Conservation (phyloP, 2,797 vertebrate genomes). For the Pseudotriccus pelzelni region DNA sequence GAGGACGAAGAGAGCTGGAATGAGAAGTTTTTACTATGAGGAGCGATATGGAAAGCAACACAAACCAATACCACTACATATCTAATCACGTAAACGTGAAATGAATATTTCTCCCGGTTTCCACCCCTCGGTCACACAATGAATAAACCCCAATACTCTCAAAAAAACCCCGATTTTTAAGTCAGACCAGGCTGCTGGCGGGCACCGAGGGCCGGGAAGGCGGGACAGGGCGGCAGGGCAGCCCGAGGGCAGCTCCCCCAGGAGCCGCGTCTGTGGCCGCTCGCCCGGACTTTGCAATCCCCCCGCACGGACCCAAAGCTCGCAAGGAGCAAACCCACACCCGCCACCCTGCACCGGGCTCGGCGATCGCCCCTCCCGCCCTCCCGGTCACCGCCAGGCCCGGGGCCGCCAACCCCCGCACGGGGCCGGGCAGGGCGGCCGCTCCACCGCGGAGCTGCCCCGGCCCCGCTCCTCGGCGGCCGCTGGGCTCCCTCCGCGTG, state of each 20-base stretch:
- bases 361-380: neutral
- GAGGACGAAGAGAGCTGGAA: neutral
- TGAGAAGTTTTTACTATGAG: neutral
- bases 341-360: neutral
- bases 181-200: neutral
- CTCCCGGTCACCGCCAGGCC: neutral
- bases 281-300: accelerated
- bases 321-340: neutral
- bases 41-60: neutral
- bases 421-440: neutral
- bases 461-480: neutral
- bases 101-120: neutral
- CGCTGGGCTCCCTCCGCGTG: neutral
- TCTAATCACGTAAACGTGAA: neutral
- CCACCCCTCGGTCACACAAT: accelerated
- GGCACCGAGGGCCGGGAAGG: neutral
- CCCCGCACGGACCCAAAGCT: accelerated
- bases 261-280: neutral
- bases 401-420: neutral
- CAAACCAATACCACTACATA: neutral
- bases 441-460: neutral
- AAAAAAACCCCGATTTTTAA: accelerated
- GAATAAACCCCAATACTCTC: accelerated
- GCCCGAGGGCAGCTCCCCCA: neutral
- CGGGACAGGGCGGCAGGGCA: neutral